Percentiles rank a stretch among this genome's conserved stretches.
Evolutionary conservation across 2,113 vertebrate species (phyloP).

Genomic region (Equus quagga): DNA sequence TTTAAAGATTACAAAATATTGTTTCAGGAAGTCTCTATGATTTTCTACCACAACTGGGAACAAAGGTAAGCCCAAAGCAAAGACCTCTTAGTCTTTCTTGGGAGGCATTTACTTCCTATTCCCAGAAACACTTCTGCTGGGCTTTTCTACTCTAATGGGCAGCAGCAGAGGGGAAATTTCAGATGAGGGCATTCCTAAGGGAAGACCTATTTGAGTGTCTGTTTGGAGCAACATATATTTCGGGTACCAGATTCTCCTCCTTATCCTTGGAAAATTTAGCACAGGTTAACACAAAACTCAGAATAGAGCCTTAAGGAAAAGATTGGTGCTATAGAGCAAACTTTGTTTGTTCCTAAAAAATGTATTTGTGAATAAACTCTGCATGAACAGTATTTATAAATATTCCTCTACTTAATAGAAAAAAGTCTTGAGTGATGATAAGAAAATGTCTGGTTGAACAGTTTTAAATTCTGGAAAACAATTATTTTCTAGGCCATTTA

Average conservation of each 20-base stretch:
- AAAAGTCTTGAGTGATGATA: constrained; percentile 61
- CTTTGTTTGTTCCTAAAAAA: constrained; percentile 46
- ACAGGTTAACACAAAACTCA: background rate
- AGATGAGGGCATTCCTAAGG: background rate
- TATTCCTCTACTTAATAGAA: constrained; percentile 55
- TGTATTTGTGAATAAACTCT: constrained; percentile 64
- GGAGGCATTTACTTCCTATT: background rate
- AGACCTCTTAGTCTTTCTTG: background rate
- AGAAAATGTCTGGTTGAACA: constrained; percentile 73
- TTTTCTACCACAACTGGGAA: background rate
- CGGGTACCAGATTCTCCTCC: background rate
- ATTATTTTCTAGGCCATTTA: constrained; percentile 66
- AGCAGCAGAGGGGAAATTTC: background rate
- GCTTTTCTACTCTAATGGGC: background rate
- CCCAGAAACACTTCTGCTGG: background rate
- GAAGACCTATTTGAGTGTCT: background rate
- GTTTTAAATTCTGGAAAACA: constrained; percentile 63
- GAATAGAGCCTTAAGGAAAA: background rate
- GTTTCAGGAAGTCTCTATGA: background rate
- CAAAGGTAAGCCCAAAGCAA: background rate
- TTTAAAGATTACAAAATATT: background rate
- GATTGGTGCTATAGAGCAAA: constrained; percentile 24
- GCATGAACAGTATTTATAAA: constrained; percentile 76
- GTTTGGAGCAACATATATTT: background rate
- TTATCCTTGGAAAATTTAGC: background rate